phyloP scores from a whole-genome alignment of 2,113 vertebrate species.

The Bubo scandiacus region DNA sequence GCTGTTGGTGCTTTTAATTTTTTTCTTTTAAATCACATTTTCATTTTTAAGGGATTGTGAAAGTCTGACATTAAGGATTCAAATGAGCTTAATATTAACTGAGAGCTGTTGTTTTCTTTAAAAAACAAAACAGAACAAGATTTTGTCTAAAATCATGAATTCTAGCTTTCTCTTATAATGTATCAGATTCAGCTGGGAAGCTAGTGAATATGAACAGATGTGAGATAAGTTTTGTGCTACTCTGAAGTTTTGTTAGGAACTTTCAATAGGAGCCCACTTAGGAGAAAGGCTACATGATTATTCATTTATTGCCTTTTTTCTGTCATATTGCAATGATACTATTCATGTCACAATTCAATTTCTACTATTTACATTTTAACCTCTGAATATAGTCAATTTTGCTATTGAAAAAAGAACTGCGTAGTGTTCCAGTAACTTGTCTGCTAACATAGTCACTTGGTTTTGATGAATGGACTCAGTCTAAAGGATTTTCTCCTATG shows the following conservation, averaged over 20 bases:
- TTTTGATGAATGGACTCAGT: constrained; percentile 61
- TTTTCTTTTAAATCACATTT: not conserved
- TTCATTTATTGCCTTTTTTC: not conserved
- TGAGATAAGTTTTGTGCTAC: constrained; percentile 4
- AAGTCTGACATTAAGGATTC: constrained; percentile 4
- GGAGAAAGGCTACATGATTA: not conserved
- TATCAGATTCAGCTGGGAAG: not conserved
- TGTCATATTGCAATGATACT: not conserved
- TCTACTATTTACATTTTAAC: constrained; percentile 12
- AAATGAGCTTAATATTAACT: not conserved
- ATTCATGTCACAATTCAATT: constrained; percentile 18
- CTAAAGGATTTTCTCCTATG: constrained; percentile 51
- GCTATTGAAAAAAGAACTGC: not conserved
- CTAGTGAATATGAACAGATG: constrained; percentile 37
- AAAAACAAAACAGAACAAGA: not conserved
- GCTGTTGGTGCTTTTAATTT: not conserved
- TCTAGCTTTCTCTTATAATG: not conserved
- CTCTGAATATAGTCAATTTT: constrained; percentile 5
- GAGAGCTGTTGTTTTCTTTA: not conserved
- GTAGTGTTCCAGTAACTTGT: not conserved
- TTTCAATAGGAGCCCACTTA: constrained; percentile 6
- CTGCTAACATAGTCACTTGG: not conserved
- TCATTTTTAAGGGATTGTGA: not conserved
- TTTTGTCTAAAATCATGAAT: not conserved
- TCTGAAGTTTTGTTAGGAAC: not conserved